phyloP scores from a whole-genome alignment of 2,888 invertebrate species.

The Hymenopus coronatus region DNA sequence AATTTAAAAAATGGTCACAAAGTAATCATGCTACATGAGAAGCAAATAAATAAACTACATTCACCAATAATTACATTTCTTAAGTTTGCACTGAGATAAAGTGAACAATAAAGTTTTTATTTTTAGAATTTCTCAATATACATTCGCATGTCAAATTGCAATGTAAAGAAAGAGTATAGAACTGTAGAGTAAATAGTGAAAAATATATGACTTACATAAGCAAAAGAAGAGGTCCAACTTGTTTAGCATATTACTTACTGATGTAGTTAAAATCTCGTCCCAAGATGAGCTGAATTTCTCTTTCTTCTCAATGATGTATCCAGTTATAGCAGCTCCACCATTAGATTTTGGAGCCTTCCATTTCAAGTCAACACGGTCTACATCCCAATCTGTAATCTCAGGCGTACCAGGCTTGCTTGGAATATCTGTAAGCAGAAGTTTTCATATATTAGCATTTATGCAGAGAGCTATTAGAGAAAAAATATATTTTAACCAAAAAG shows the following conservation, averaged over 20 bases:
- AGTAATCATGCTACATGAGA: too few species aligned
- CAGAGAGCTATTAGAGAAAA: background rate
- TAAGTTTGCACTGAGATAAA: too few species aligned
- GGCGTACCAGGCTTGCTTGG: constrained; percentile 87
- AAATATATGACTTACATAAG: background rate
- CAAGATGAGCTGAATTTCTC: constrained; percentile 73
- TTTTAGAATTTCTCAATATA: too few species aligned
- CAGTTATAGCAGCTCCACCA: constrained; percentile 78
- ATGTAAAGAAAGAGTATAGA: background rate
- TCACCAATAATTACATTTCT: too few species aligned
- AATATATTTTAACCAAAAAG: background rate
- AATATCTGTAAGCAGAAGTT: constrained; percentile 53
- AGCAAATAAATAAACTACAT: too few species aligned
- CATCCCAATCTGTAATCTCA: constrained; percentile 84
- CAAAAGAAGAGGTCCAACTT: too few species aligned
- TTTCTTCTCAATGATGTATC: constrained; percentile 87
- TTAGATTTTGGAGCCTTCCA: constrained; percentile 77
- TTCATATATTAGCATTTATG: background rate
- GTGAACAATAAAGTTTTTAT: too few species aligned
- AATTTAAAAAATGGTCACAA: too few species aligned
- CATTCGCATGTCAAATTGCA: too few species aligned
- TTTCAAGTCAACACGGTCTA: constrained; percentile 80
- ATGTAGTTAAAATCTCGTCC: constrained; percentile 77
- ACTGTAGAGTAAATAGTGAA: background rate
- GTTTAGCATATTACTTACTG: constrained; percentile 48